Conservation (phyloP, 2,113 vertebrate genomes). For the Poicephalus gulielmi region DNA sequence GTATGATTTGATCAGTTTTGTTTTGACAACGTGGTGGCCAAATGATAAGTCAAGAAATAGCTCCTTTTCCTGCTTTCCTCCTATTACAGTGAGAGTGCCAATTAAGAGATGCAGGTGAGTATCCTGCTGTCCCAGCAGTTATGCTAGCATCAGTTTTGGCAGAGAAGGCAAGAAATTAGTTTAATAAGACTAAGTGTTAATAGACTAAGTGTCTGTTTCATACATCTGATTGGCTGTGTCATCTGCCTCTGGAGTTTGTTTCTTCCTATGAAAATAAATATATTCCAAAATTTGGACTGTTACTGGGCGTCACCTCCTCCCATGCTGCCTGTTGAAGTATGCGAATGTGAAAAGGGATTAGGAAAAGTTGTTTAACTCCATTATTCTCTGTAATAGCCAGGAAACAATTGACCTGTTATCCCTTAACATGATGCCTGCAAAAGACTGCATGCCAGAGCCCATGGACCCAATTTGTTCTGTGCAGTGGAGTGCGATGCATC, state of each 20-base stretch:
- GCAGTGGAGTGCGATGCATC: not conserved
- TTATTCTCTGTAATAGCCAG: not conserved
- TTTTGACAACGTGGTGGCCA: not conserved
- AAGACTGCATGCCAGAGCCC: not conserved
- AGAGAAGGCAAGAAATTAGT: not conserved
- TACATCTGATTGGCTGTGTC: not conserved
- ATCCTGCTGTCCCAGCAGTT: not conserved
- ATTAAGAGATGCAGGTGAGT: not conserved
- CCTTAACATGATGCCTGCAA: not conserved
- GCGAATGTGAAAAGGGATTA: not conserved
- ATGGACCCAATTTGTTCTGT: not conserved
- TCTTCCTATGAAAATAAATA: not conserved
- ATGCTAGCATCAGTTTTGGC: not conserved
- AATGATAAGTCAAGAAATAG: not conserved
- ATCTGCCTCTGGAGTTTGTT: not conserved
- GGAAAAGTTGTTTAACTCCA: not conserved
- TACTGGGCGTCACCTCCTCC: not conserved
- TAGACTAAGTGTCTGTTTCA: not conserved
- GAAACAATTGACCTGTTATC: slow-evolving; percentile 12
- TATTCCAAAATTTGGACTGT: not conserved
- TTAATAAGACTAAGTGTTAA: not conserved
- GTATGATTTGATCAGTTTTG: not conserved
- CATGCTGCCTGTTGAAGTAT: not conserved
- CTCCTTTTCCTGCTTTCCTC: not conserved
- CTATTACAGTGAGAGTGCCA: not conserved